Evolutionary conservation across 2,113 vertebrate genomes (phyloP), one percentile per base, ranked within the genome.

Genomic region (Canis aureus): DNA sequence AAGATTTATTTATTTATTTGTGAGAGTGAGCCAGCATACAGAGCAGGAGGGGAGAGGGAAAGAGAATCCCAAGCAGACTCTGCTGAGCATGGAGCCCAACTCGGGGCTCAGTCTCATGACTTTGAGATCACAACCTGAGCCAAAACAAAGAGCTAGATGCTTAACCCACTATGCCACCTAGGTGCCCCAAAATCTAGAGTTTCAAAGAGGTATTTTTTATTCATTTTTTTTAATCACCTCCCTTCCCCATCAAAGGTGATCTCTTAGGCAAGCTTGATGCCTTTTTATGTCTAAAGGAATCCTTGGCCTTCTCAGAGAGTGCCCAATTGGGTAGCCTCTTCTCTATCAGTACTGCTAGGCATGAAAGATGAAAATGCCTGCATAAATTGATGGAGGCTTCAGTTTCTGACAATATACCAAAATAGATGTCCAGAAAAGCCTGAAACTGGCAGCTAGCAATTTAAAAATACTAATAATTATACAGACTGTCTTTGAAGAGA

Each of bases 271-370:
- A 73, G 7, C 57, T n/a, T 87, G 32, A 66, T 11, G 12, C 27
- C 69, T 62, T 60, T 94, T 82, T 91, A 88, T 69, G 17, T 90
- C 25, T 71, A 51, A 87, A 94, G 35, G 73, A 80, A 51, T 49
- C 55, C 10, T 43, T 35, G 12, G 27, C 25, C 62, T 83, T 83
- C 38, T 66, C 7, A 67, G 3, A 78, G 57, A 76, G 53, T 62
- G 27, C 32, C 29, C 55, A 78, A 7, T 2, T 79, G 15, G 15
- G 35, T 17, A 13, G 51, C 32, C 83, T 69, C 76, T 93, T 23
- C 71, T 81, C 10, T 12, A 74, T 29, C 43, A 57, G n/a, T 64
- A 51, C 8, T 1, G 8, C 32, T 43, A 22, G 59, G 25, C 35
- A 2, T 32, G n/a, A 67, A 94, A 69, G 59, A 84, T 35, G 43